Base-by-base conservation (phyloP, 2,888 invertebrate species). In the Cordilura impudica region DNA sequence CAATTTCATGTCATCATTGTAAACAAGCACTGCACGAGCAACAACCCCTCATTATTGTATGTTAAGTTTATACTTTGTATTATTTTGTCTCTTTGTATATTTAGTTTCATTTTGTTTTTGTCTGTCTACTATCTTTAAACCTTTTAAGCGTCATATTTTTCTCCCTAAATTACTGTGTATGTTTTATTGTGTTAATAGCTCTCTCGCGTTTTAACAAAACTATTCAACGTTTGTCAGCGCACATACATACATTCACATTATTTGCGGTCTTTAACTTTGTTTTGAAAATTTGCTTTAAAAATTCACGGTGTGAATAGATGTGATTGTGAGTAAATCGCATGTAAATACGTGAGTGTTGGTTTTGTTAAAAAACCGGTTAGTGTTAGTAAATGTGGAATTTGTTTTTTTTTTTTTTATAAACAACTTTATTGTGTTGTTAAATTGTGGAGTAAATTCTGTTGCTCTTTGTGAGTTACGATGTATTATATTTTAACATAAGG, bases 231-330 rank as follows among this genome's bases (percentile, higher is more conserved):
- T 39, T 12, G 12, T 39, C 10, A 10, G 19, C 70, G 67, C 47
- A 61, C 49, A 60, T 58, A 21, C 58, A 21, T 53, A 51, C 45
- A 49, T 16, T 7, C 23, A 47, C 49, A 21, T 29, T 82, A 73
- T 81, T 79, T 80, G 85, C 85, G 85, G 85, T 87, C 87, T 84
- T 86, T 86, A 84, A 86, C 86, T 83, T 83, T 84, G 65, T 71
- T 45, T 58, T 51, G 16, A 14, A 21, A 51, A 53, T 39, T 58
- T 26, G 35, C 23, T 16, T n/a, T 53, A 23, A 45, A 35, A 67
- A 49, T 8, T 19, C 16, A 3, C 16, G 7, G 8, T 8, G 16
- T 14, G 12, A n/a, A 4, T 31, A 5, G 8, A 16, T 43, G n/a
- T 54, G n/a, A n/a, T n/a, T n/a, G n/a, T n/a, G n/a, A n/a, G n/a